Conservation (phyloP, 2,797 vertebrate genomes). For the Lithobates pipiens region DNA sequence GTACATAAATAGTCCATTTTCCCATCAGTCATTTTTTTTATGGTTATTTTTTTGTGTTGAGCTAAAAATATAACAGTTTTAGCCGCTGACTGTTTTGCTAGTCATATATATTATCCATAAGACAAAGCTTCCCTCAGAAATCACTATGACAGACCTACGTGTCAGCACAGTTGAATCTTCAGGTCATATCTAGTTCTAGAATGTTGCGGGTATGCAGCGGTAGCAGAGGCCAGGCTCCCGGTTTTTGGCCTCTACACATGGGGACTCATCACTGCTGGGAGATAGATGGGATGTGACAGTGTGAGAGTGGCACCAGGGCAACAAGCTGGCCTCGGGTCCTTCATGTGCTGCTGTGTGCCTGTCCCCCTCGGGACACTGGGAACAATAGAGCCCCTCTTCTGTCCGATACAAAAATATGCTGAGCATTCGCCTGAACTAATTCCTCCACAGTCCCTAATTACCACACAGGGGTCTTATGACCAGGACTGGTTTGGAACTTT, state of each 20-base stretch:
- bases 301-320: neutral
- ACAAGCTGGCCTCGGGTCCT: slow-evolving; percentile 64
- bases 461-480: slow-evolving; percentile 68
- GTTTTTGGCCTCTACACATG: neutral
- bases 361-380: slow-evolving; percentile 21
- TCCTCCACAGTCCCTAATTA: slow-evolving; percentile 67
- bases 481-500: slow-evolving; percentile 28
- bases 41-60: neutral
- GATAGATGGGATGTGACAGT: slow-evolving; percentile 15
- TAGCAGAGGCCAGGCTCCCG: neutral
- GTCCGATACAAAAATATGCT: slow-evolving; percentile 63
- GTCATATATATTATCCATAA: neutral
- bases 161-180: neutral
- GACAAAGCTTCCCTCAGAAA: neutral
- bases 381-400: slow-evolving; percentile 72
- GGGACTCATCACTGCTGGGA: slow-evolving; percentile 2
- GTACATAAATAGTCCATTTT: neutral
- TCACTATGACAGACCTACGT: neutral
- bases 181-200: neutral
- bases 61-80: neutral
- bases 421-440: slow-evolving; percentile 72
- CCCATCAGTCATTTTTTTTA: neutral
- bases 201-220: no score
- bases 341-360: slow-evolving; percentile 61
- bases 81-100: neutral